These are phyloP conservation scores for Acrossocheilus fasciatus DNA, from an alignment of 2,797 vertebrate species.

Conservation along the genomic window DNA sequence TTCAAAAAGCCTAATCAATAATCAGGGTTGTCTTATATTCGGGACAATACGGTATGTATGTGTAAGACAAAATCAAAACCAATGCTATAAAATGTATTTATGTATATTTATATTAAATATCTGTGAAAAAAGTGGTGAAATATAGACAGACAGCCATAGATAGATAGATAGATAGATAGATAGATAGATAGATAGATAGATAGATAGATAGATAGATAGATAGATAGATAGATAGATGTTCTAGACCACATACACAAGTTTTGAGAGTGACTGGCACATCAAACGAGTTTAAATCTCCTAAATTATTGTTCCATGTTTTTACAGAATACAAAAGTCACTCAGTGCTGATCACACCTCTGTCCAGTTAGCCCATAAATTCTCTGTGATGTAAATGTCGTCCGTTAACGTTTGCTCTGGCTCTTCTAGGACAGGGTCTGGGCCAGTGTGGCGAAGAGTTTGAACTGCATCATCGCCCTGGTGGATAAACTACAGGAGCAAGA, in stretches of 20 bases:
- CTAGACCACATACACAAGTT: not conserved
- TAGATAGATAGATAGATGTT: too few species aligned
- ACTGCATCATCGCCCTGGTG: constrained; percentile 94
- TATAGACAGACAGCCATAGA: too few species aligned
- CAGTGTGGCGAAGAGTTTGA: constrained; percentile 93
- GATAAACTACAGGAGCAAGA: constrained; percentile 91
- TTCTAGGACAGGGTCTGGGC: constrained; percentile 98
- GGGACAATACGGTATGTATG: too few species aligned
- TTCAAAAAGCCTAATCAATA: too few species aligned
- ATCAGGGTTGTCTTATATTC: too few species aligned
- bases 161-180: too few species aligned
- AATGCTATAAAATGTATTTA: too few species aligned
- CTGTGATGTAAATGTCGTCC: not conserved
- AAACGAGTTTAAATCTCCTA: not conserved
- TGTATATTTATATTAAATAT: too few species aligned
- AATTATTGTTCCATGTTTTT: not conserved
- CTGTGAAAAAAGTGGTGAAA: too few species aligned
- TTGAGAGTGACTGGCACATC: not conserved
- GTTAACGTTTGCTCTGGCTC: constrained; percentile 64
- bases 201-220: too few species aligned
- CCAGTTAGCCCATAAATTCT: not conserved
- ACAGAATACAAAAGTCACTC: not conserved
- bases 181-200: too few species aligned
- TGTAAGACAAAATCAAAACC: too few species aligned
- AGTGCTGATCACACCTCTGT: not conserved